phyloP scores from a whole-genome alignment of 1,140 invertebrate genomes.

The Neodiprion pinetum region DNA sequence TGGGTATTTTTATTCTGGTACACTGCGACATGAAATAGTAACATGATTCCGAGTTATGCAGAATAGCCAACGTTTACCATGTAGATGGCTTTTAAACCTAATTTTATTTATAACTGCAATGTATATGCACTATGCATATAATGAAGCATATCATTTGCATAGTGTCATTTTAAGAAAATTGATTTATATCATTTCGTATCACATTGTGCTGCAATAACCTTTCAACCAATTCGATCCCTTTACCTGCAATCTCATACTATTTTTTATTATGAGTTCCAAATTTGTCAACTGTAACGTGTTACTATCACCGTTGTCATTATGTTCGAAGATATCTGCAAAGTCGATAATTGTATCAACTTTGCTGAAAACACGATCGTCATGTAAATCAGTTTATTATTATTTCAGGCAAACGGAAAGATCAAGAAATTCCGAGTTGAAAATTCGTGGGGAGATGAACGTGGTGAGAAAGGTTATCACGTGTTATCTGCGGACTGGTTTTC shows the following conservation, averaged over 20 bases:
- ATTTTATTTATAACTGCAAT: too few relatives aligned
- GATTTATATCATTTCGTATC: too few relatives aligned
- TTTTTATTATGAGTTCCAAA: too few relatives aligned
- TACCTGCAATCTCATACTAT: too few relatives aligned
- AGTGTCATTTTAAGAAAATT: too few relatives aligned
- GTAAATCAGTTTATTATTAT: constrained; percentile 26
- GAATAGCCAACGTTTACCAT: too few relatives aligned
- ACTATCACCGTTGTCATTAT: not conserved
- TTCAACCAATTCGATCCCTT: too few relatives aligned
- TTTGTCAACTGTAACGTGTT: not conserved
- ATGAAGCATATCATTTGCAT: too few relatives aligned
- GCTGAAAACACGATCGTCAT: not conserved
- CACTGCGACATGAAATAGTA: not conserved
- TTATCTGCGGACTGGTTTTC: constrained; percentile 87
- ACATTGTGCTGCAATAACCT: too few relatives aligned
- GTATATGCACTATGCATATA: too few relatives aligned
- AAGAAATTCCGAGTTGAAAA: constrained; percentile 87
- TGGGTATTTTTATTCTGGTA: constrained; percentile 24
- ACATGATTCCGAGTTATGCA: too few relatives aligned
- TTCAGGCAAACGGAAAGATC: constrained; percentile 70
- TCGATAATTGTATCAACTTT: constrained; percentile 8
- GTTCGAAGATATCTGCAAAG: not conserved
- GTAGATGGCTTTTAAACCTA: too few relatives aligned
- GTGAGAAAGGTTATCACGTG: constrained; percentile 86
- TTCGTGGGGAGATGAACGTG: constrained; percentile 89